These are phyloP conservation scores for Didymodactylos carnosus DNA, from an alignment of 2,888 invertebrate genomes.

Conservation along the genomic window DNA sequence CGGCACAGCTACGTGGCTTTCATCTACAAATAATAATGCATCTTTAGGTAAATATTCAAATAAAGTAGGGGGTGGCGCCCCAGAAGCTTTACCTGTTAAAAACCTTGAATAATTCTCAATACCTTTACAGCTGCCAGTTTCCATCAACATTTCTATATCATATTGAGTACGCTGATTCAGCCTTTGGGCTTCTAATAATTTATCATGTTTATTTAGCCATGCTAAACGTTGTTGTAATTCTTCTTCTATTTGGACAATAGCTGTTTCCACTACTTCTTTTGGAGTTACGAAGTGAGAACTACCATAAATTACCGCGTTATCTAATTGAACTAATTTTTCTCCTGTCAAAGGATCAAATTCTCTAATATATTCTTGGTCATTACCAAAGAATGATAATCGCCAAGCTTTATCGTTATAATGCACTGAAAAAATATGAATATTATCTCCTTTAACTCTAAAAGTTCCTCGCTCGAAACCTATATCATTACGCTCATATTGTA, in stretches of 20 bases:
- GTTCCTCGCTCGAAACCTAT: constrained; percentile 7
- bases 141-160: constrained; percentile 17
- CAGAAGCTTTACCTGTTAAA: constrained; percentile 9
- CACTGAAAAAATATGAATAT: constrained; percentile 16
- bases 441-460: constrained; percentile 15
- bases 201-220: background rate
- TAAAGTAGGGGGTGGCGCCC: constrained; percentile 14
- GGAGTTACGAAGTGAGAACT: background rate
- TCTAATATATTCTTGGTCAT: constrained; percentile 14
- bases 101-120: constrained; percentile 18
- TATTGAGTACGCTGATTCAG: constrained; percentile 14
- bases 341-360: background rate
- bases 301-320: background rate
- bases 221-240: background rate
- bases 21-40: constrained; percentile 16
- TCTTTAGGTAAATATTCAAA: constrained; percentile 17
- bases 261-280: background rate
- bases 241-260: background rate
- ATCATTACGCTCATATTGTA: constrained; percentile 10
- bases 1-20: constrained; percentile 17
- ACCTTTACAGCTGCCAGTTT: constrained; percentile 16
- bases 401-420: constrained; percentile 4
- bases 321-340: background rate
- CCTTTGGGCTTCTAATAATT: constrained; percentile 16
- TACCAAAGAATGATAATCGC: constrained; percentile 13